A percentile compares a stretch with the other conserved stretches of the same genome.
These are phyloP conservation scores for Steinernema carpocapsae DNA, from an alignment of 2,888 invertebrate genomes.

Conservation along the genomic window DNA sequence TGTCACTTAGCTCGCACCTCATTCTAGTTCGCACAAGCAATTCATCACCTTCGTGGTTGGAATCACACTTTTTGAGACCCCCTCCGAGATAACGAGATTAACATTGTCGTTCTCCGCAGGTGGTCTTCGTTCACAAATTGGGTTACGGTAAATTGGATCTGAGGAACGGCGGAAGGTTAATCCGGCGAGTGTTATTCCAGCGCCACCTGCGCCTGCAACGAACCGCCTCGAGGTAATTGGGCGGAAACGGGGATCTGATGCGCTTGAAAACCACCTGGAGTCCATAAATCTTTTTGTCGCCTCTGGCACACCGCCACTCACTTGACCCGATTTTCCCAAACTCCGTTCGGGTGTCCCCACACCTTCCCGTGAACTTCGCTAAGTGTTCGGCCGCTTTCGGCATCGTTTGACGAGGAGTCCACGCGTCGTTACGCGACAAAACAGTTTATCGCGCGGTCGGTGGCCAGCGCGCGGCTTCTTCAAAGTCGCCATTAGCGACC, in stretches of 20 bases:
- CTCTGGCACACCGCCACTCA: background rate
- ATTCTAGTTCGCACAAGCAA: background rate
- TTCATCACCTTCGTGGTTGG: constrained; percentile 4
- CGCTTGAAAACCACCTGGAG: background rate
- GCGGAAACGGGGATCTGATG: constrained; percentile 1
- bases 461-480: background rate
- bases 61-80: background rate
- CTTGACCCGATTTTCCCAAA: background rate
- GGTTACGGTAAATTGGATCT: background rate
- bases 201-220: constrained; percentile 19
- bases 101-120: background rate
- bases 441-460: constrained; percentile 30
- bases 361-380: background rate
- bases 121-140: background rate
- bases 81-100: constrained; percentile 12
- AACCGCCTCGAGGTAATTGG: constrained; percentile 16
- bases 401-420: background rate
- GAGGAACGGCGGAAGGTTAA: background rate
- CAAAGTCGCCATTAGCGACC: constrained; percentile 20
- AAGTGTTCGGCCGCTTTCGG: constrained; percentile 26
- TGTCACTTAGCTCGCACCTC: constrained; percentile 4
- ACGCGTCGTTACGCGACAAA: constrained; percentile 31
- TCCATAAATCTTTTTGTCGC: background rate
- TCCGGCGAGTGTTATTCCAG: constrained; percentile 19
- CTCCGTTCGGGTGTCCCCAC: background rate